Evolutionary conservation across 2,797 vertebrate species (phyloP), one percentile per base, ranked within the genome.

Genomic region (Staurois parvus): DNA sequence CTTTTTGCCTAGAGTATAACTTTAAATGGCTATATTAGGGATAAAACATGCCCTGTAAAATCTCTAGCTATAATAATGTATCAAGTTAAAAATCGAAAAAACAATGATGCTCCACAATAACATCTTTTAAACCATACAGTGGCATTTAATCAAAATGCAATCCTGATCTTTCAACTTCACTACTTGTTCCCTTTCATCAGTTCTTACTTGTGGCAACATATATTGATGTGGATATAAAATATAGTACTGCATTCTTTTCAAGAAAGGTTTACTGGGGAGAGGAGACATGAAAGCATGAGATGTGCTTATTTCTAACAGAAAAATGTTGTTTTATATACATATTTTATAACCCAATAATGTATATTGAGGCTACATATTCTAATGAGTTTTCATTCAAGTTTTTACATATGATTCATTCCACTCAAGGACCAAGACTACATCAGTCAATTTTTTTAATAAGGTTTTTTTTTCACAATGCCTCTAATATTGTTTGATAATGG

Each of bases 81-180:
- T 69, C 2, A 79, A 24, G 26, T 67, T 78, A 78, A 40, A 69
- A 68, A 59, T 59, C 45, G 1, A 32, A 59, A 24, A 62, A 17
- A 81, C 40, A 64, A 56, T n/a, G 34, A 64, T 24, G 13, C 73
- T 59, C 30, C 2, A 40, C 29, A 15, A 15, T 56, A 15, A 68
- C 19, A 76, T 69, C 26, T 52, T 48, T 83, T 75, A 66, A 52
- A 75, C 28, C 34, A 72, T 29, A 52, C 8, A 21, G 48, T 74
- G 30, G 37, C 70, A 79, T 68, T 85, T 74, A 40, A 79, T 85
- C 84, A 85, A 79, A 84, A 73, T 85, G 69, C 70, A 85, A 74
- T 79, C 10, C 69, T 52, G 24, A 67, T 73, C 76, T 26, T 74
- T 85, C 76, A 85, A 10, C 59, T 67, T 79, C 59, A 9, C 21